These are phyloP conservation scores for Sarcoramphus papa DNA, from an alignment of 2,797 vertebrate species.

Conservation along the genomic window DNA sequence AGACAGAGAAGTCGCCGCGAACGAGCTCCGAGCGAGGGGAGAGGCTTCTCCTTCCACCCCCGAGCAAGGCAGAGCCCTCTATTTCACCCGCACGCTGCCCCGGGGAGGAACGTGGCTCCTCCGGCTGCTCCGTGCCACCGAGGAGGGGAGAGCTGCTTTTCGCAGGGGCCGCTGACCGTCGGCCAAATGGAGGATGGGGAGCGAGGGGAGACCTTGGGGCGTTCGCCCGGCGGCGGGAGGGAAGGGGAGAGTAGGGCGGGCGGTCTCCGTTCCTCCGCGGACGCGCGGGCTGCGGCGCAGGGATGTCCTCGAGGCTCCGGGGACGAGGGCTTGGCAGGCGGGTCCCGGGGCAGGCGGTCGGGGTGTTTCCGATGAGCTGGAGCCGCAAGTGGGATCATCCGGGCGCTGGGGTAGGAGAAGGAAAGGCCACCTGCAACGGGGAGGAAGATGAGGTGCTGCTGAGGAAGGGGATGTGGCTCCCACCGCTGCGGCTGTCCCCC, in stretches of 20 bases:
- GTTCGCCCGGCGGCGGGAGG: not conserved
- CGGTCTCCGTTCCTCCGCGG: not conserved
- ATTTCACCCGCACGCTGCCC: not conserved
- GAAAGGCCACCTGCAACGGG: conserved; percentile 5
- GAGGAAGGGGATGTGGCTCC: not conserved
- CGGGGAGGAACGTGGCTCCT: not conserved
- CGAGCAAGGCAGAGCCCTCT: not conserved
- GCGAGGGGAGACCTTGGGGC: not conserved
- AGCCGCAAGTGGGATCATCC: not conserved
- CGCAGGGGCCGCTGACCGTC: not conserved
- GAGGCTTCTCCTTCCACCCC: not conserved
- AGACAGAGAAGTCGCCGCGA: not conserved
- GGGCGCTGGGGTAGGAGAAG: not conserved
- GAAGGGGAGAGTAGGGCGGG: fast-evolving
- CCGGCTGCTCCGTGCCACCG: not conserved
- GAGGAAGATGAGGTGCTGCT: not conserved
- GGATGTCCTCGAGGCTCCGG: not conserved
- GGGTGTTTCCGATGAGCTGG: not conserved
- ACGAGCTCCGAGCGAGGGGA: not conserved
- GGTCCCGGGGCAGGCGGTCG: not conserved
- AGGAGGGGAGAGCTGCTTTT: not conserved
- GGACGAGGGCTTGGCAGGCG: not conserved
- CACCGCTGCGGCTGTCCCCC: fast-evolving
- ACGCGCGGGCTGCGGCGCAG: fast-evolving
- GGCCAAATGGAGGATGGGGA: not conserved